Evolutionary conservation across 2,797 vertebrate genomes (phyloP).

Genomic region (Crocodylus rhombifer): DNA sequence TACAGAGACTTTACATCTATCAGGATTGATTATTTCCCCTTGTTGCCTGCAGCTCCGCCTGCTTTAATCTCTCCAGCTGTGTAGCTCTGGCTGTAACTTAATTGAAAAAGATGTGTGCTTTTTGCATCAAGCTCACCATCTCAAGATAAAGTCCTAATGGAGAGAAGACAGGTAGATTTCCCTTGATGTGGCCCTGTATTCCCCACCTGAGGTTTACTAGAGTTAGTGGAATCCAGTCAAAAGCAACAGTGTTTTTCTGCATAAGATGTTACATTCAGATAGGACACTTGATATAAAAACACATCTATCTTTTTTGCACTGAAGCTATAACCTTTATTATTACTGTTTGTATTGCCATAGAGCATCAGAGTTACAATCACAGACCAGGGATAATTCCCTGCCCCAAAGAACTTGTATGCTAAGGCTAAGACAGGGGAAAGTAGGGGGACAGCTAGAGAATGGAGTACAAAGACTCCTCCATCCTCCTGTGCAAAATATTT

Average conservation of each 20-base stretch:
- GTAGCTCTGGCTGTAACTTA: neutral
- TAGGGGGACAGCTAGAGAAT: rapidly evolving
- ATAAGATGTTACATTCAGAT: rapidly evolving
- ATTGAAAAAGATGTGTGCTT: neutral
- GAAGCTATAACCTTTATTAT: neutral
- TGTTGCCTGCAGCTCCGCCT: neutral
- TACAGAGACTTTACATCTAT: neutral
- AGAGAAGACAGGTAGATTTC: neutral
- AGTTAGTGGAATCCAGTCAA: neutral
- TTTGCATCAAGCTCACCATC: rapidly evolving
- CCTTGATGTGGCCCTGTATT: too few species aligned
- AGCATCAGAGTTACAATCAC: neutral
- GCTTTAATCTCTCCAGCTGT: neutral
- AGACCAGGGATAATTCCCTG: neutral
- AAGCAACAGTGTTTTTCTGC: rapidly evolving
- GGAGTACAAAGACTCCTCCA: neutral
- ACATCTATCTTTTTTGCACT: rapidly evolving
- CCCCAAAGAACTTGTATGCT: rapidly evolving
- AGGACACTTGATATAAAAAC: rapidly evolving
- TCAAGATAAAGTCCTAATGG: rapidly evolving
- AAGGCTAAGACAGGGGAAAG: neutral
- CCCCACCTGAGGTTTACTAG: neutral
- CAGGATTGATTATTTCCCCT: slow-evolving; percentile 21
- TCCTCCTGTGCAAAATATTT: rapidly evolving
- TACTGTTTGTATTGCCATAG: neutral